Base-by-base conservation (phyloP, 1,140 invertebrate genomes). In the Papilio glaucus region DNA sequence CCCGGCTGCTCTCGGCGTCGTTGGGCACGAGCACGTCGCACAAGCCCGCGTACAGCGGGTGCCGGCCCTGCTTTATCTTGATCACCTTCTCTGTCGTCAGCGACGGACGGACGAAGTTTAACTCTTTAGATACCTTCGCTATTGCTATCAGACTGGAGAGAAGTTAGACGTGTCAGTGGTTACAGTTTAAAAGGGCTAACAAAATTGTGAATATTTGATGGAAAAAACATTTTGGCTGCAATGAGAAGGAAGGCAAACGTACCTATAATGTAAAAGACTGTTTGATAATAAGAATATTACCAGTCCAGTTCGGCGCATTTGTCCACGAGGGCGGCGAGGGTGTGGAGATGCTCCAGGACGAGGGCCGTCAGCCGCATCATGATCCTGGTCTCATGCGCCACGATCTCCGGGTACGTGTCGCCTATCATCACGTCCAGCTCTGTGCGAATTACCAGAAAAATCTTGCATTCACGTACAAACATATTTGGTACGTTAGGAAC, bases 351-450 rank as follows among this genome's bases (percentile, higher is more conserved):
- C 78, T 96, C 94, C 68, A 95, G 86, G 15, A 97, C 93, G 39
- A 94, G 95, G 72, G 94, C 85, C 15, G 96, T 95, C 8, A 98
- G 89, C 33, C 95, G 88, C 82, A 96, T 93, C 93, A 98, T 95
- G 76, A 98, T 96, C 53, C 95, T 90, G 38, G 95, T 96, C 91
- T 98, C 96, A 72, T 96, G 95, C 65, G 97, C 96, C 77, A 95
- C 94, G 81, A 98, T 97, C 81, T 96, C 95, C 60, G 95, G 93
- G 74, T 96, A 94, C 68, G 96, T 96, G 86, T 98, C 96, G 10
- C 97, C 97, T 37, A 97, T 93, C 65, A 95, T 90, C 70, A 93
- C 88, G 86, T 98, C 97, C 72, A 98, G 80, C 87, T 97, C 97
- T 97, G 94, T 88, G 63, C 80, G 73, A n/a, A n/a, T n/a, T n/a